phyloP scores from a whole-genome alignment of 1,140 invertebrate species.

The Grapholita molesta region DNA sequence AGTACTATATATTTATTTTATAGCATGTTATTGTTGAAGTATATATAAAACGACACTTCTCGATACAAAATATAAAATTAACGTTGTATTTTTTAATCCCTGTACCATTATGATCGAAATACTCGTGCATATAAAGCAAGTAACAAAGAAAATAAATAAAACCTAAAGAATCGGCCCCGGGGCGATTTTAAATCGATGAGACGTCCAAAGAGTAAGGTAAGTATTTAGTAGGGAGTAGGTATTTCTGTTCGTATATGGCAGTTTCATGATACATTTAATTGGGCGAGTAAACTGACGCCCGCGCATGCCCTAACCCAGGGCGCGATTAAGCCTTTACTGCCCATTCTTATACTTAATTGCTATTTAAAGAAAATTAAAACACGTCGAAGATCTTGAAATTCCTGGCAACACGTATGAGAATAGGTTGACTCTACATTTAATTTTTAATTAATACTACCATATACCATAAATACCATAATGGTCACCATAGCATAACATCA shows the following conservation, averaged over 20 bases:
- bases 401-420: conserved; percentile 28
- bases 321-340: conserved; percentile 63
- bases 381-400: conserved; percentile 23
- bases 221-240: neutral
- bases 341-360: conserved; percentile 72
- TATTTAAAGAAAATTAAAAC: conserved; percentile 66
- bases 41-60: too few species aligned
- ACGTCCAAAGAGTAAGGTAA: neutral
- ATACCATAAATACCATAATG: neutral
- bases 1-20: too few species aligned
- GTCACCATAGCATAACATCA: too few species aligned
- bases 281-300: conserved; percentile 48
- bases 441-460: neutral
- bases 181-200: neutral
- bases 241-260: neutral
- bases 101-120: too few species aligned
- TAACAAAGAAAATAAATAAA: neutral
- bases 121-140: neutral
- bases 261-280: conserved; percentile 41
- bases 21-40: too few species aligned
- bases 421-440: neutral
- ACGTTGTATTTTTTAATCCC: too few species aligned
- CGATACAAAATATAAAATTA: too few species aligned
- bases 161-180: neutral
- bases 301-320: conserved; percentile 37